Conservation (phyloP, 2,797 vertebrate species). For the Squalus acanthias region DNA sequence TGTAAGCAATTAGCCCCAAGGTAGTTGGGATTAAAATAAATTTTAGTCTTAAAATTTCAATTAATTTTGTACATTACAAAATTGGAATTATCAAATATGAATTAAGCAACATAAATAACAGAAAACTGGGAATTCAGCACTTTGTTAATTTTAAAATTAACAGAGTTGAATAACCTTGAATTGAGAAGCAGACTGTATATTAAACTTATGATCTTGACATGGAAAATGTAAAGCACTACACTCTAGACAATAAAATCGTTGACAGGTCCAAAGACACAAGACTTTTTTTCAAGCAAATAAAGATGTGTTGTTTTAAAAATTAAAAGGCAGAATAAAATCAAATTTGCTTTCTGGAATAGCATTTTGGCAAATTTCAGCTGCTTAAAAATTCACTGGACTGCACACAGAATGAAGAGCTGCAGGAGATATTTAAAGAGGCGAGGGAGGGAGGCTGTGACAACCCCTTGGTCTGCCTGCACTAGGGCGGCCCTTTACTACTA, state of each 20-base stretch:
- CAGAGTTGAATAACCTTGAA: not conserved
- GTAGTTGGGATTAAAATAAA: not conserved
- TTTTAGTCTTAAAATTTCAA: too few species aligned
- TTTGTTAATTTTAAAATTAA: too few species aligned
- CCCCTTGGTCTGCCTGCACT: not conserved
- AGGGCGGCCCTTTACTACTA: too few species aligned
- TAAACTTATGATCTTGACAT: not conserved
- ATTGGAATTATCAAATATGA: too few species aligned
- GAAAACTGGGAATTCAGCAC: too few species aligned
- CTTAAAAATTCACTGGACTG: not conserved
- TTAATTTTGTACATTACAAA: not conserved
- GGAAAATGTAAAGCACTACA: not conserved
- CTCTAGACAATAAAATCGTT: not conserved
- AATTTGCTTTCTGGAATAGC: not conserved
- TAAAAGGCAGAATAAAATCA: not conserved
- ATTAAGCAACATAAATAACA: too few species aligned
- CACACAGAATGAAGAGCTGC: too few species aligned
- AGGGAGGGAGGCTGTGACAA: not conserved
- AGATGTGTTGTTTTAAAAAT: not conserved
- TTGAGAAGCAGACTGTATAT: not conserved
- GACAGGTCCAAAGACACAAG: not conserved
- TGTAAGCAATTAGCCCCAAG: too few species aligned
- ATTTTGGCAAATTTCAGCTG: not conserved
- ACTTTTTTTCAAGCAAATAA: not conserved
- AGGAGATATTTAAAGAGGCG: not conserved